Percentiles rank a stretch among this genome's conserved stretches.
These are phyloP conservation scores for Drosophila teissieri DNA, from an alignment of 1,140 invertebrate genomes.

Conservation along the genomic window DNA sequence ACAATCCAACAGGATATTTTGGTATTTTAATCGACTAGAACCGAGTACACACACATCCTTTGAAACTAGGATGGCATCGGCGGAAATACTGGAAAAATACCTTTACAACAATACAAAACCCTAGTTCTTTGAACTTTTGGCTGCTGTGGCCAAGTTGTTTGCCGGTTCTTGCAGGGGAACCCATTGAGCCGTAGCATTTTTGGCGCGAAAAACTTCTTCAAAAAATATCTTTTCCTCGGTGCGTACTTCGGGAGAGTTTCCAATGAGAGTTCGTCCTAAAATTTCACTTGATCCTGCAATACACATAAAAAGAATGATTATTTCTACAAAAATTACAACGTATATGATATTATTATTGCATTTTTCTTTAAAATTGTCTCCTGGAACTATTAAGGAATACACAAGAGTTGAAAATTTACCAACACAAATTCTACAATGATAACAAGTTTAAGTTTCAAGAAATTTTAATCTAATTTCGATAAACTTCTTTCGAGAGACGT, in stretches of 20 bases:
- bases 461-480: too few species aligned
- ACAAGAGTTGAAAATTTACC: too few species aligned
- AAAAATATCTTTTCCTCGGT: slow-evolving; percentile 86
- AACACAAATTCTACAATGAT: too few species aligned
- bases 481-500: too few species aligned
- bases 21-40: too few species aligned
- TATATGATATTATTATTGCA: too few species aligned
- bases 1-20: slow-evolving; percentile 19
- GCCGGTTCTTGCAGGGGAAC: slow-evolving; percentile 84
- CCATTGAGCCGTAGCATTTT: slow-evolving; percentile 87
- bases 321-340: too few species aligned
- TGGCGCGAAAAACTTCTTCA: slow-evolving; percentile 86
- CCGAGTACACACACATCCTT: too few species aligned
- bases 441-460: too few species aligned
- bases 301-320: background rate
- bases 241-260: slow-evolving; percentile 84
- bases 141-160: slow-evolving; percentile 54
- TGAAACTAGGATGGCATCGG: slow-evolving; percentile 3
- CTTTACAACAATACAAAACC: too few species aligned
- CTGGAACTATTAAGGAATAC: too few species aligned
- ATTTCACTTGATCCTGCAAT: slow-evolving; percentile 85
- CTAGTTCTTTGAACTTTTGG: slow-evolving; percentile 67
- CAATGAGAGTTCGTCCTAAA: slow-evolving; percentile 85
- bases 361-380: too few species aligned
- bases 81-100: slow-evolving; percentile 13